Percentiles rank a stretch among this genome's conserved stretches.
Conservation (phyloP, 1,140 invertebrate species). For the Psilanteris sp. region DNA sequence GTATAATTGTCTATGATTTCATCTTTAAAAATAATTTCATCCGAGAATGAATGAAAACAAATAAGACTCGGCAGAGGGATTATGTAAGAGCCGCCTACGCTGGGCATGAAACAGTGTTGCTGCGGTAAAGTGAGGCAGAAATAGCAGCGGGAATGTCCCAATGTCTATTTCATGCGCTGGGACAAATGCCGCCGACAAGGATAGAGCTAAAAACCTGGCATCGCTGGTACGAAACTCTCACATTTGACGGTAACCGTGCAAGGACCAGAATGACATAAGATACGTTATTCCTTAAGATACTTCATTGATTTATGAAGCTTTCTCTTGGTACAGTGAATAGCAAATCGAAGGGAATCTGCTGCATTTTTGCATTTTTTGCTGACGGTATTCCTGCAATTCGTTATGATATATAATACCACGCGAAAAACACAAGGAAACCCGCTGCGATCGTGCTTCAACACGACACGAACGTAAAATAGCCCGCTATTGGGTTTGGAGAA, state of each 20-base stretch:
- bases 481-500: slow-evolving; percentile 10
- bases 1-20: not conserved
- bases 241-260: slow-evolving; percentile 51
- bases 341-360: slow-evolving; percentile 50
- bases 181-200: too few relatives aligned
- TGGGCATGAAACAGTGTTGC: too few relatives aligned
- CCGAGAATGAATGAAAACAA: slow-evolving; percentile 36
- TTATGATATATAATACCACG: slow-evolving; percentile 48
- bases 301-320: slow-evolving; percentile 64
- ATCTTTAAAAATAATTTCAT: slow-evolving; percentile 15
- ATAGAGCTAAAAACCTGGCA: too few relatives aligned
- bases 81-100: slow-evolving; percentile 52
- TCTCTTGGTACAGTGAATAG: slow-evolving; percentile 51
- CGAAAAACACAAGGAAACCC: slow-evolving; percentile 48
- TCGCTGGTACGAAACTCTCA: slow-evolving; percentile 61
- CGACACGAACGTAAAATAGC: too few relatives aligned
- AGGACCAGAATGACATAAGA: slow-evolving; percentile 62
- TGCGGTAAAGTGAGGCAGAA: too few relatives aligned
- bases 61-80: slow-evolving; percentile 31
- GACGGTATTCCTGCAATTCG: slow-evolving; percentile 48
- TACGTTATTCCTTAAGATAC: slow-evolving; percentile 43
- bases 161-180: too few relatives aligned
- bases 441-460: too few relatives aligned
- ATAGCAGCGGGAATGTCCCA: too few relatives aligned
- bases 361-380: slow-evolving; percentile 31